Evolutionary conservation across 2,113 vertebrate species (phyloP).

Genomic region (Eleginops maclovinus): DNA sequence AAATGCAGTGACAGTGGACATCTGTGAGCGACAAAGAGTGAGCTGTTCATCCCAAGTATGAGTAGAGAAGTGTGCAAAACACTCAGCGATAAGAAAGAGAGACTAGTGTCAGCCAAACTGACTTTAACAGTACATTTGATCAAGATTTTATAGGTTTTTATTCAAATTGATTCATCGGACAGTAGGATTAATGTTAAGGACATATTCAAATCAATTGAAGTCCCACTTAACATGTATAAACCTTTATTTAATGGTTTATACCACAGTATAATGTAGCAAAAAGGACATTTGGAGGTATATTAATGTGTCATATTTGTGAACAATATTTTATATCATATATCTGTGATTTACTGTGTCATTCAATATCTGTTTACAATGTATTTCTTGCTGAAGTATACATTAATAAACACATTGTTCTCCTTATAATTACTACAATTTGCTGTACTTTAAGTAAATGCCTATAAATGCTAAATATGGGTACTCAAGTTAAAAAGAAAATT

Average conservation of each 20-base stretch:
- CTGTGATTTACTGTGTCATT: not conserved
- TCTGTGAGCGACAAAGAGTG: slow-evolving; percentile 26
- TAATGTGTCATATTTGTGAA: not conserved
- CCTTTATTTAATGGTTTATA: not conserved
- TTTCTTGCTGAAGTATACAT: not conserved
- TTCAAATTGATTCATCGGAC: no score
- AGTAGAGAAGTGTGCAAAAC: not conserved
- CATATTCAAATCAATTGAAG: not conserved
- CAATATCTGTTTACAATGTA: not conserved
- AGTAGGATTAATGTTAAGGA: no score
- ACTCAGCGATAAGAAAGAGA: not conserved
- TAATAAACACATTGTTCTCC: not conserved
- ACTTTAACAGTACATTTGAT: no score
- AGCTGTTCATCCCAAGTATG: slow-evolving; percentile 15
- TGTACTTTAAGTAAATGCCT: no score
- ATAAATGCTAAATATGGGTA: not conserved
- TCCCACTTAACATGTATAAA: not conserved
- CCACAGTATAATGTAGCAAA: no score
- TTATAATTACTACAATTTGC: no score
- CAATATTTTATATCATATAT: not conserved
- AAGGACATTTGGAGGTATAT: not conserved
- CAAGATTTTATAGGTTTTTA: no score
- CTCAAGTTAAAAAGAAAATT: not conserved
- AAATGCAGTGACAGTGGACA: slow-evolving; percentile 23
- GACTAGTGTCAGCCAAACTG: not conserved